Conservation (phyloP, 1,140 invertebrate species). For the Ylistrum balloti region DNA sequence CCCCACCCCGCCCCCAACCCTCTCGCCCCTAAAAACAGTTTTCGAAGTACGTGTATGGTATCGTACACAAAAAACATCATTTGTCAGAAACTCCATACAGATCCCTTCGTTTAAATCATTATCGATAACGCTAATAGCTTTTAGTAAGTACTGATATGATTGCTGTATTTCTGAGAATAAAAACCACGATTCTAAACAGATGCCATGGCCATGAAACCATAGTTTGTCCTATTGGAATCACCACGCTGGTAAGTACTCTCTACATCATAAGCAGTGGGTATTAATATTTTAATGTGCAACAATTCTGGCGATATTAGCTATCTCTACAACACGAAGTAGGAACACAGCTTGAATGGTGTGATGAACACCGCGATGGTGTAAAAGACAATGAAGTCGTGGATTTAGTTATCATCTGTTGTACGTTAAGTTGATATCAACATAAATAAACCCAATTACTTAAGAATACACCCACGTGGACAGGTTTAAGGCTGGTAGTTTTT, state of each 20-base stretch:
- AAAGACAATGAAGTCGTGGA: not conserved
- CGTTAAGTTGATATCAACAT: conserved; percentile 18
- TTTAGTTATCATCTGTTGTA: not conserved
- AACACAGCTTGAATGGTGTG: conserved; percentile 7
- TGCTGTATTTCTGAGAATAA: too few species aligned
- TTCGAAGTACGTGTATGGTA: too few species aligned
- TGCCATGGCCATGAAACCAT: not conserved
- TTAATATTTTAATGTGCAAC: not conserved
- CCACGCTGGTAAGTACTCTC: not conserved
- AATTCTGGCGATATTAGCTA: not conserved
- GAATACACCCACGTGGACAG: conserved; percentile 26
- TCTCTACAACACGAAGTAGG: not conserved
- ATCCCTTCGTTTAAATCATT: too few species aligned
- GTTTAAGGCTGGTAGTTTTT: not conserved
- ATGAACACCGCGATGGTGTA: too few species aligned
- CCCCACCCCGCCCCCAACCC: too few species aligned
- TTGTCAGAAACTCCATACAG: too few species aligned
- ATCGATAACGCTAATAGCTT: too few species aligned
- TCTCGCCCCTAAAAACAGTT: too few species aligned
- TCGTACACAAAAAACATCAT: too few species aligned
- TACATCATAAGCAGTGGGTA: not conserved
- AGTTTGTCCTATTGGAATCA: not conserved
- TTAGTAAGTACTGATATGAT: too few species aligned
- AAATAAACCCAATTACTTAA: not conserved
- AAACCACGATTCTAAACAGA: too few species aligned